Evolutionary conservation across 2,113 vertebrate species (phyloP).

Genomic region (Tetrao urogallus): DNA sequence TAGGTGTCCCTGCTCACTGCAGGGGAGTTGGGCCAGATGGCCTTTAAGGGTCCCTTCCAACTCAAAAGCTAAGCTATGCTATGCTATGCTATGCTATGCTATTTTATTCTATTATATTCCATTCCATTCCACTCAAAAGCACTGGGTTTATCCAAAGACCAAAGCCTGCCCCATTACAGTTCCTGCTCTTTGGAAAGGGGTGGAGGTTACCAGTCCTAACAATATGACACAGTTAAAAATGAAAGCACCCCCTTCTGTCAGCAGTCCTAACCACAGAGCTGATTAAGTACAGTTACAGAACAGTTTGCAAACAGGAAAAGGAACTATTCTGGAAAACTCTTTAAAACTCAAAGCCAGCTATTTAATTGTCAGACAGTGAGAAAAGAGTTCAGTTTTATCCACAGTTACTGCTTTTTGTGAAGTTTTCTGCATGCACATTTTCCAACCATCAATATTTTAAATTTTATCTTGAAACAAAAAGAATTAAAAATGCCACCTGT

Average conservation of each 20-base stretch:
- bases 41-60: no score
- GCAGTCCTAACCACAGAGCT: background rate
- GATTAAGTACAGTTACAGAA: background rate
- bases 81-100: no score
- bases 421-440: background rate
- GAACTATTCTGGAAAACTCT: background rate
- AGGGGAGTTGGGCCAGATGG: no score
- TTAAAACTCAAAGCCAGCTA: background rate
- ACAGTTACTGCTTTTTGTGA: background rate
- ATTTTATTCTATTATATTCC: no score
- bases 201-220: background rate
- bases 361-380: background rate
- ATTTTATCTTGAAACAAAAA: background rate
- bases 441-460: background rate
- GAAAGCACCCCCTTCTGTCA: background rate
- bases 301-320: background rate
- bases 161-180: accelerated
- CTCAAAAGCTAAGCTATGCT: no score
- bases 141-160: background rate
- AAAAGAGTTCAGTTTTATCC: background rate
- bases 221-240: background rate
- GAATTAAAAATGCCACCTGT: background rate
- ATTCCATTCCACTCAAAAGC: background rate
- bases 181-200: background rate
- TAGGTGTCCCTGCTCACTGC: no score